Base-by-base conservation (phyloP, 2,888 invertebrate genomes). In the Cephonodes hylas region DNA sequence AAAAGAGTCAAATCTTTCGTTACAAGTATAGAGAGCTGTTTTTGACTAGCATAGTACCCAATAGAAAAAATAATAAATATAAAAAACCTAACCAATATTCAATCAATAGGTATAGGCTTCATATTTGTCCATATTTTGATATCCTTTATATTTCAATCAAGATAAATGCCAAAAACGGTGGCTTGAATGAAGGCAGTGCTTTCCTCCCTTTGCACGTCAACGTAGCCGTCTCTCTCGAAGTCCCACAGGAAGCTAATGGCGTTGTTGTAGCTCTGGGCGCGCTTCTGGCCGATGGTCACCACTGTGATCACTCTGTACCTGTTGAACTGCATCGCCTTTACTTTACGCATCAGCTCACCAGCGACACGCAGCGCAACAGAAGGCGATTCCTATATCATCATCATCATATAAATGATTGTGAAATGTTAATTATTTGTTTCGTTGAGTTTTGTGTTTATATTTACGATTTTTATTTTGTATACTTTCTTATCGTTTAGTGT, bases 241-340 rank as follows among this genome's bases (percentile, higher is more conserved):
- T 92, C 91, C 92, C 91, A 92, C 0, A 92, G 48, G 69, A 91
- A 91, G 0, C 83, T 56, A 1, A 92, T 71, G 0, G 87, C 86
- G 61, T 91, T 92, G 64, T 83, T 86, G 68, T 87, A 91, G 66
- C 86, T 77, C 70, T 92, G 92, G 0, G 89, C 70, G 15, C 89
- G 75, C 63, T 77, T 88, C 68, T 92, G 90, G 0, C 79, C 86
- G 1, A 91, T 66, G 2, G 88, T 89, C 0, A 86, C 86, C 0
- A 90, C 70, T 0, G 78, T 56, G 23, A 91, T 80, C 20, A 89
- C 72, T 4, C 91, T 74, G 65, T 88, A 91, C 2, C 91, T 83
- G 58, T 84, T 80, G 70, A 85, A 91, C 7, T 73, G 65, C 71
- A 89, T 70, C 0, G 60, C 61, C 64, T 86, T 91, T 1, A 86